Evolutionary conservation across 2,888 invertebrate species (phyloP), one percentile per base, ranked within the genome.

Genomic region (Gisinianus flammeolus): DNA sequence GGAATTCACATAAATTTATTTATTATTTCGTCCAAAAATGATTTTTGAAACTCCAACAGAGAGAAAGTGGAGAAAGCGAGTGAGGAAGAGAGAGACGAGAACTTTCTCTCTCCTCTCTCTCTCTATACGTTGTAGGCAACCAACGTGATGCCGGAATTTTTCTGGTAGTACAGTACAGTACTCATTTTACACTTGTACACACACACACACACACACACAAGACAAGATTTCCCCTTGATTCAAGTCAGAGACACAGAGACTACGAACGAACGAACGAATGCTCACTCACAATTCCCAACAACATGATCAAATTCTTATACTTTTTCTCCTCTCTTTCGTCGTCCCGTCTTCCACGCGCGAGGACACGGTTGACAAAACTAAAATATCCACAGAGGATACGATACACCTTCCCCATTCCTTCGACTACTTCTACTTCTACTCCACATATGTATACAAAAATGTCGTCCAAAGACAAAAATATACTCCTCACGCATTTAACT

Each of bases 1-100:
- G 77, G 78, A 81, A 81, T 81, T 76, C 73, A 79, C 76, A 79
- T 79, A 78, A 75, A 81, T 79, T 79, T 76, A 79, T 79, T 79
- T 79, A 79, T 75, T 71, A 79, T 79, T 75, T 79, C 75, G 28
- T 54, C 56, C 75, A 28, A 75, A 75, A 75, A 75, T 75, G 75
- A 75, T 75, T 75, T 75, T 75, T 75, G 75, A 75, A 67, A n/a
- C 75, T 66, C 72, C 12, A 4, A 69, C 35, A 44, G 69, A 69
- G 69, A 33, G 33, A 68, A n/a, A n/a, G n/a, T n/a, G n/a, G n/a
- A n/a, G n/a, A n/a, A n/a, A n/a, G n/a, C n/a, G n/a, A n/a, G n/a
- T n/a, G n/a, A n/a, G n/a, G n/a, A 12, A 22, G 26, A 52, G 56
- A 52, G 69, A 52, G 68, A 68, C 35, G 54, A 54, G 44, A 54